Conservation (phyloP, 2,888 invertebrate species). For the Chromoteleia sp. region DNA sequence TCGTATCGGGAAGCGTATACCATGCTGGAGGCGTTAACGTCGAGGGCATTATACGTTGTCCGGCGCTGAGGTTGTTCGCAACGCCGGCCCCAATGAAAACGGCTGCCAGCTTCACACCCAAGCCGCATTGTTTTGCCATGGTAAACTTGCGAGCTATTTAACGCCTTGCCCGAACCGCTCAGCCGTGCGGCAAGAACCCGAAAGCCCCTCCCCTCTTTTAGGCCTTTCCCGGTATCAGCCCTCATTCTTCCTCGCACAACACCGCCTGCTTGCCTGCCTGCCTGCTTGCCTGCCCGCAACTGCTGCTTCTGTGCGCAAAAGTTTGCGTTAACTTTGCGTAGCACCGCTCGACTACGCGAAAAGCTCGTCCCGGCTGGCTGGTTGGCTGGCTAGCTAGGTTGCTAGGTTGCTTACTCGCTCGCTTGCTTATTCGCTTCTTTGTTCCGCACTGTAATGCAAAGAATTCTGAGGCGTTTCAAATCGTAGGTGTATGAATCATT, state of each 20-base stretch:
- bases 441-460: neutral
- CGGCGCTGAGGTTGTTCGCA: conserved; percentile 38
- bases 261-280: conserved; percentile 16
- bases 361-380: conserved; percentile 40
- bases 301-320: conserved; percentile 72
- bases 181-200: conserved; percentile 76
- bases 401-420: conserved; percentile 42
- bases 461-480: neutral
- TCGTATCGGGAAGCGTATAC: conserved; percentile 66
- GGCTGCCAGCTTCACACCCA: conserved; percentile 78
- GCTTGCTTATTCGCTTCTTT: conserved; percentile 33
- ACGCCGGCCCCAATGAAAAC: conserved; percentile 40
- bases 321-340: conserved; percentile 73
- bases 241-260: conserved; percentile 52
- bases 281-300: conserved; percentile 28
- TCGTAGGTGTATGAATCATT: too few species aligned
- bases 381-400: conserved; percentile 25
- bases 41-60: conserved; percentile 55
- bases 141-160: conserved; percentile 83
- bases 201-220: conserved; percentile 65
- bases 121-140: conserved; percentile 81
- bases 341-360: conserved; percentile 60
- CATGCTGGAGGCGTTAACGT: conserved; percentile 60
- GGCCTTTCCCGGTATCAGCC: conserved; percentile 41
- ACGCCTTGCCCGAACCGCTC: conserved; percentile 80